Evolutionary conservation across 2,113 vertebrate species (phyloP).

Genomic region (Canis aureus): DNA sequence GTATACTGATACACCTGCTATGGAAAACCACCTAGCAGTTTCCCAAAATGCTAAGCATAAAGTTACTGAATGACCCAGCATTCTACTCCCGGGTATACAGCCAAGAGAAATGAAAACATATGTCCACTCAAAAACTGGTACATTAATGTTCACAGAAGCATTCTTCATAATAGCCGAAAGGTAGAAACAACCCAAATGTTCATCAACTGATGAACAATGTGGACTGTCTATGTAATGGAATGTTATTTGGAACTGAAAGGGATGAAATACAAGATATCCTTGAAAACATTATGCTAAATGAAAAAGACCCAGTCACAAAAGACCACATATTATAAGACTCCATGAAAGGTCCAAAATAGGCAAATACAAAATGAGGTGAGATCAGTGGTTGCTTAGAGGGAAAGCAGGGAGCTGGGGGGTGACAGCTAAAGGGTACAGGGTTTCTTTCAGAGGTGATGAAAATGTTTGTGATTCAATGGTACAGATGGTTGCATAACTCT

Average conservation of each 20-base stretch:
- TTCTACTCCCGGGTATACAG: background rate
- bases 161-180: background rate
- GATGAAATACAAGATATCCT: background rate
- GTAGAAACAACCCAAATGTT: background rate
- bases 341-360: background rate
- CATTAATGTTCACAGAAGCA: background rate
- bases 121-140: fast-evolving
- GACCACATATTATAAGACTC: background rate
- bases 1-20: background rate
- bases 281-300: background rate
- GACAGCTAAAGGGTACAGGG: fast-evolving
- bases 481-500: too few species aligned
- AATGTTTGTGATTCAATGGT: background rate
- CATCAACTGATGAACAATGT: background rate
- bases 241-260: background rate
- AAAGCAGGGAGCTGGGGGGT: background rate
- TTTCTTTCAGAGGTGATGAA: background rate
- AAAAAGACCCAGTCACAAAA: background rate
- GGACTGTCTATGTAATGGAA: fast-evolving
- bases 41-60: background rate
- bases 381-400: background rate
- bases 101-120: background rate
- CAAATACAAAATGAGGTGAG: background rate
- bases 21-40: background rate
- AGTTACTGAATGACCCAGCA: background rate